Conservation (phyloP, 2,888 invertebrate species). For the Callosobruchus maculatus region DNA sequence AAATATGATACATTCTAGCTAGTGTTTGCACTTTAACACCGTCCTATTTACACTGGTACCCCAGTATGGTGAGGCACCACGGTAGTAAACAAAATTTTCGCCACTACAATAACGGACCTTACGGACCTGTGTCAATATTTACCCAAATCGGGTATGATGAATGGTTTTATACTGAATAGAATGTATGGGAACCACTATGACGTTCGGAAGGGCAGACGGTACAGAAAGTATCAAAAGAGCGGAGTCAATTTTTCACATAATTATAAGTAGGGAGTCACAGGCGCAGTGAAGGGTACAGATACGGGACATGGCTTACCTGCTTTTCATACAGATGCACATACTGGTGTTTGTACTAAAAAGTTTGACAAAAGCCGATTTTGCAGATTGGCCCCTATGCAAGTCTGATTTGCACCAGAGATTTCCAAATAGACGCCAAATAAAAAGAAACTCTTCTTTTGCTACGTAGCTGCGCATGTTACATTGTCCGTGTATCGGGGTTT, state of each 20-base stretch:
- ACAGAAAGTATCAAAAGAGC: not conserved
- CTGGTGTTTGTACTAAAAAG: no score
- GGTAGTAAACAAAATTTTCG: not conserved
- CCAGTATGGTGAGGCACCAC: not conserved
- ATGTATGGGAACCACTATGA: not conserved
- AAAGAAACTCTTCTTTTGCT: no score
- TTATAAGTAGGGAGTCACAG: not conserved
- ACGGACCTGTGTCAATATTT: not conserved
- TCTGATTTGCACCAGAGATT: no score
- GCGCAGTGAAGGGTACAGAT: not conserved
- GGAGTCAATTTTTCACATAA: not conserved
- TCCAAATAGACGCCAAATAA: no score
- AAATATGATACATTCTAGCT: not conserved
- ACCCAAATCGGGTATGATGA: not conserved
- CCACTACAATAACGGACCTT: not conserved
- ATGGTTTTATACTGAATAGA: not conserved
- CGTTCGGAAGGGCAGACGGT: not conserved
- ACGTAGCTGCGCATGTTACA: no score
- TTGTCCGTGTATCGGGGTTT: no score
- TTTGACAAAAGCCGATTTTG: no score
- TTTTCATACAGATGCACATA: no score
- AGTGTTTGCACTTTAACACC: not conserved
- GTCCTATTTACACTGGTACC: not conserved
- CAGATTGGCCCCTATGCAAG: no score
- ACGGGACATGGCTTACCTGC: no score